Percentiles rank a stretch among this genome's conserved stretches.
Evolutionary conservation across 2,797 vertebrate genomes (phyloP).

Genomic region (Kryptolebias ocellatus): DNA sequence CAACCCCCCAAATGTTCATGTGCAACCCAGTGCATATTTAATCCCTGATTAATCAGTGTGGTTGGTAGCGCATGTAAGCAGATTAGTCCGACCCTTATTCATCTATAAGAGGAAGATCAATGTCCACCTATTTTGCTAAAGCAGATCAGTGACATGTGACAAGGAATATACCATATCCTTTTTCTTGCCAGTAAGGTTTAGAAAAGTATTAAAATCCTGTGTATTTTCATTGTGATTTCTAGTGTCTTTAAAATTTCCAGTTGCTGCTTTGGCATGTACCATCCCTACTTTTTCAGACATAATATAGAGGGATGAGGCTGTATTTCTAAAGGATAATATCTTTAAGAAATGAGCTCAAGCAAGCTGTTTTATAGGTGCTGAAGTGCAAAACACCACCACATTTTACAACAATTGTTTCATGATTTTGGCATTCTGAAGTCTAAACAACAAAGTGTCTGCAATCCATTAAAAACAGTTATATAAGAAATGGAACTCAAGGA

Average conservation of each 20-base stretch:
- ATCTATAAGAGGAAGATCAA: constrained; percentile 63
- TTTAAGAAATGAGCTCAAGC: too few species aligned
- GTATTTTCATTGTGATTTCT: neutral
- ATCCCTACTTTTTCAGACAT: too few species aligned
- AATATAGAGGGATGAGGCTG: too few species aligned
- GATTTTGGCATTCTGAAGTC: too few species aligned
- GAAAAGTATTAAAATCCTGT: neutral
- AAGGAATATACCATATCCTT: constrained; percentile 32
- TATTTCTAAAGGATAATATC: too few species aligned
- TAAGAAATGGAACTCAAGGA: too few species aligned
- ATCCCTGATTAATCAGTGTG: constrained; percentile 78
- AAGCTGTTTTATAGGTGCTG: too few species aligned
- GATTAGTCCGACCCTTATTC: constrained; percentile 69
- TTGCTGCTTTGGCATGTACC: neutral
- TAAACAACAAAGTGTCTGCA: too few species aligned
- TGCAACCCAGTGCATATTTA: constrained; percentile 66
- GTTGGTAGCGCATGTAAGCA: constrained; percentile 68
- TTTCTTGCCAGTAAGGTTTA: constrained; percentile 13
- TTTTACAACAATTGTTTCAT: too few species aligned
- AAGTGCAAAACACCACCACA: too few species aligned
- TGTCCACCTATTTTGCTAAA: constrained; percentile 51
- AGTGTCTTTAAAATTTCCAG: neutral
- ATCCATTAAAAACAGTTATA: too few species aligned
- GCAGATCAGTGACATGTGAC: constrained; percentile 35
- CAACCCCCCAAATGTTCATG: constrained; percentile 60